phyloP scores from a whole-genome alignment of 2,113 vertebrate genomes.

The Ailuropoda melanoleuca region DNA sequence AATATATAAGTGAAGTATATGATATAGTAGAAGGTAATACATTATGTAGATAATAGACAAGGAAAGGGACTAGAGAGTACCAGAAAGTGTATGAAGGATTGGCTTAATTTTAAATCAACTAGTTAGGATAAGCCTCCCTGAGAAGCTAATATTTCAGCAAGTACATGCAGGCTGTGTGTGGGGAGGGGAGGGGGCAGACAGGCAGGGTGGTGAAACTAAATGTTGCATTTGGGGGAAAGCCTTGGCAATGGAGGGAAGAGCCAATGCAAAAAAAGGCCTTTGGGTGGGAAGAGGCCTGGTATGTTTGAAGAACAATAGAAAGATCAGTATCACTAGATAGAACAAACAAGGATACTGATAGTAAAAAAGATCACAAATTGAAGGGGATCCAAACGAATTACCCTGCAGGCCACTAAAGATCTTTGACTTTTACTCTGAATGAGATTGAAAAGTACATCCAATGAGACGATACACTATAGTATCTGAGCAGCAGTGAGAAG shows the following conservation, averaged over 20 bases:
- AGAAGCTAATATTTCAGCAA: neutral
- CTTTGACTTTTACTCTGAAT: neutral
- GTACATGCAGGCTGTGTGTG: neutral
- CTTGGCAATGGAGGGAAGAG: neutral
- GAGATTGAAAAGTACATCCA: neutral
- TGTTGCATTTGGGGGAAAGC: neutral
- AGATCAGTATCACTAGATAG: neutral
- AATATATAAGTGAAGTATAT: neutral
- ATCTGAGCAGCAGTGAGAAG: neutral
- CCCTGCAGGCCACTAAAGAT: accelerated
- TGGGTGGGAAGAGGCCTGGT: neutral
- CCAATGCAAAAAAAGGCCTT: neutral
- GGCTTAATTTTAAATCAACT: neutral
- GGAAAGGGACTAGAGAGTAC: neutral
- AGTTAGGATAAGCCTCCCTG: neutral
- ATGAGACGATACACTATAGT: neutral
- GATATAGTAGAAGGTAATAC: neutral
- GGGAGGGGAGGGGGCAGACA: neutral
- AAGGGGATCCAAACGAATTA: neutral
- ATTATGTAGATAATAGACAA: neutral
- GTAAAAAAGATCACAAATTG: neutral
- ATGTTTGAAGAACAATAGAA: neutral
- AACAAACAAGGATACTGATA: neutral
- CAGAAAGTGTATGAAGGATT: neutral
- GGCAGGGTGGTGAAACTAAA: neutral